Conservation (phyloP, 2,888 invertebrate species). For the Diarsia brunnea region DNA sequence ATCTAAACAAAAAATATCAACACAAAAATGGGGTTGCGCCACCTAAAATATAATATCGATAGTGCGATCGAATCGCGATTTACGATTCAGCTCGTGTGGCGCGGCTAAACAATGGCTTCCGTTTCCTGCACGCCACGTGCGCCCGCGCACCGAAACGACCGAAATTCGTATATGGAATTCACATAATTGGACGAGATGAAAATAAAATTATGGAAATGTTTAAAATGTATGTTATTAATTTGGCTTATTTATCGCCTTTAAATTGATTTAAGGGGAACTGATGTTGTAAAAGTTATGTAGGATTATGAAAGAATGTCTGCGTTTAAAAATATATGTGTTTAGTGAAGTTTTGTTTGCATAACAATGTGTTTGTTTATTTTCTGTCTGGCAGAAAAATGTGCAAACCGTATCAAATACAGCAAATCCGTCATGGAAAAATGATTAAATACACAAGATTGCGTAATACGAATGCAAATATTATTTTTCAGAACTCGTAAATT, state of each 20-base stretch:
- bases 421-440: slow-evolving; percentile 19
- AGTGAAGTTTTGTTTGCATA: slow-evolving; percentile 15
- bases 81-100: slow-evolving; percentile 78
- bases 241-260: slow-evolving; percentile 39
- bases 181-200: slow-evolving; percentile 61
- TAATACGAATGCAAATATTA: slow-evolving; percentile 43
- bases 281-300: neutral
- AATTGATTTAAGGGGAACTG: slow-evolving; percentile 16
- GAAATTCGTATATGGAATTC: slow-evolving; percentile 61
- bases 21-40: slow-evolving; percentile 52
- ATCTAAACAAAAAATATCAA: slow-evolving; percentile 32
- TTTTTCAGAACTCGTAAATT: slow-evolving; percentile 43
- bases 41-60: slow-evolving; percentile 68
- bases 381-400: slow-evolving; percentile 13
- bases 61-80: slow-evolving; percentile 75
- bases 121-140: slow-evolving; percentile 86
- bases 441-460: slow-evolving; percentile 41
- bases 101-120: slow-evolving; percentile 84
- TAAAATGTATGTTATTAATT: slow-evolving; percentile 33
- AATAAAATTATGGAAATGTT: slow-evolving; percentile 35
- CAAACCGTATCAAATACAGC: slow-evolving; percentile 9
- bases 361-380: slow-evolving; percentile 33
- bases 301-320: neutral
- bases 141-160: slow-evolving; percentile 65
- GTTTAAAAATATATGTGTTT: neutral